Conservation (phyloP, 2,797 vertebrate species). For the Enteromius argenteus region DNA sequence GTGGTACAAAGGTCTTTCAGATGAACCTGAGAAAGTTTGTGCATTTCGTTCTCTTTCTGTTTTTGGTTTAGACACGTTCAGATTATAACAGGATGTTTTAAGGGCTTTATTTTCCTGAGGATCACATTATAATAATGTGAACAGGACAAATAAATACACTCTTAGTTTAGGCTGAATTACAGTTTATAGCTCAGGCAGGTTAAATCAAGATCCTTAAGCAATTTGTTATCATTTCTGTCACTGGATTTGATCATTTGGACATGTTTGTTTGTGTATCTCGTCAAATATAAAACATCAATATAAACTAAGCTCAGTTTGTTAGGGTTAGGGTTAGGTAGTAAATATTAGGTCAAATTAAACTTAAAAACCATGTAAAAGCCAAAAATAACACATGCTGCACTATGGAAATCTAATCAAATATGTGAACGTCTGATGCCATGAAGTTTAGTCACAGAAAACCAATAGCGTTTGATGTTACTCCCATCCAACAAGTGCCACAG, state of each 20-base stretch:
- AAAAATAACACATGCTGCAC: not conserved
- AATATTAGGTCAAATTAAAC: not conserved
- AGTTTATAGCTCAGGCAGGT: constrained; percentile 20
- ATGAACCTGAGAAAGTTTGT: constrained; percentile 32
- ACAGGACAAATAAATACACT: constrained; percentile 12
- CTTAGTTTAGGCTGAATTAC: constrained; percentile 3
- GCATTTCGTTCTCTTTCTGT: constrained; percentile 22
- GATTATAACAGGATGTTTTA: constrained; percentile 16
- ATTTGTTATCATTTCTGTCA: not conserved
- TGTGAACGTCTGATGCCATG: not conserved
- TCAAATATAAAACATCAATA: not conserved
- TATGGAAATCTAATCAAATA: not conserved
- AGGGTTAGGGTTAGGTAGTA: no score
- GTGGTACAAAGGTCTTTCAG: constrained; percentile 25
- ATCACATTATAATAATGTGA: constrained; percentile 23
- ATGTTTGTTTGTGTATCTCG: not conserved
- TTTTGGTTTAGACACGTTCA: constrained; percentile 4
- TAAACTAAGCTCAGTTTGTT: not conserved
- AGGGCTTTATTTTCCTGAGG: constrained; percentile 32
- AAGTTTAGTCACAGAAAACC: not conserved
- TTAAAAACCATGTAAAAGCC: not conserved
- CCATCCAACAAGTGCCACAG: not conserved
- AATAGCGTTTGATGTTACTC: not conserved
- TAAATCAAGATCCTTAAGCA: not conserved
- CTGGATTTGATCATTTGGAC: not conserved